Evolutionary conservation across 2,797 vertebrate species (phyloP).

Genomic region (Atherinosoma microstoma): DNA sequence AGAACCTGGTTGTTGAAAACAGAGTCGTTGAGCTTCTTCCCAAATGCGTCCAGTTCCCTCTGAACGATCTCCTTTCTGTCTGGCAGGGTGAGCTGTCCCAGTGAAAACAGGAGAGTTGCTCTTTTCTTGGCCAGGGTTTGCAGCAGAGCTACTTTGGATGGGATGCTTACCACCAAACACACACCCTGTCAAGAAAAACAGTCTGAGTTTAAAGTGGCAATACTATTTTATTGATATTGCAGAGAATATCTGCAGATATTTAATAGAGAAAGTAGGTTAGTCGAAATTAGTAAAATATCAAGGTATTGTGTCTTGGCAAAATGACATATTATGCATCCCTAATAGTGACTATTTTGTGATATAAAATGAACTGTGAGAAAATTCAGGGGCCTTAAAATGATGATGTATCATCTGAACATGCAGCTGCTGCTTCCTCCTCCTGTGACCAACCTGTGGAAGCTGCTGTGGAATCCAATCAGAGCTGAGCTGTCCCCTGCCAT

Average conservation of each 20-base stretch:
- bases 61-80: slow-evolving; percentile 86
- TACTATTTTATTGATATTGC: background rate
- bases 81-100: slow-evolving; percentile 81
- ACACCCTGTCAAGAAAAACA: slow-evolving; percentile 76
- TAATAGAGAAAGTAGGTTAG: too few relatives aligned
- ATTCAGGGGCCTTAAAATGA: background rate
- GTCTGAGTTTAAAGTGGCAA: slow-evolving; percentile 1
- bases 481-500: slow-evolving; percentile 76
- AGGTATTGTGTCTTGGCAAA: too few relatives aligned
- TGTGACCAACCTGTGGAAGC: slow-evolving; percentile 80
- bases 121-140: slow-evolving; percentile 79
- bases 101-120: slow-evolving; percentile 63
- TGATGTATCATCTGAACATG: background rate
- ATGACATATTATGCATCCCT: too few relatives aligned
- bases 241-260: background rate
- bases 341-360: background rate
- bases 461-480: slow-evolving; percentile 89
- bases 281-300: background rate
- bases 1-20: slow-evolving; percentile 92
- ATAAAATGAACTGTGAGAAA: background rate
- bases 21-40: slow-evolving; percentile 91
- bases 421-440: background rate
- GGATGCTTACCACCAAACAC: slow-evolving; percentile 85
- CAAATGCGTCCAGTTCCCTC: slow-evolving; percentile 84
- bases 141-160: slow-evolving; percentile 74